A percentile compares a stretch with the other conserved stretches of the same genome.
Evolutionary conservation across 2,113 vertebrate species (phyloP).

Genomic region (Formicarius rufipectus): DNA sequence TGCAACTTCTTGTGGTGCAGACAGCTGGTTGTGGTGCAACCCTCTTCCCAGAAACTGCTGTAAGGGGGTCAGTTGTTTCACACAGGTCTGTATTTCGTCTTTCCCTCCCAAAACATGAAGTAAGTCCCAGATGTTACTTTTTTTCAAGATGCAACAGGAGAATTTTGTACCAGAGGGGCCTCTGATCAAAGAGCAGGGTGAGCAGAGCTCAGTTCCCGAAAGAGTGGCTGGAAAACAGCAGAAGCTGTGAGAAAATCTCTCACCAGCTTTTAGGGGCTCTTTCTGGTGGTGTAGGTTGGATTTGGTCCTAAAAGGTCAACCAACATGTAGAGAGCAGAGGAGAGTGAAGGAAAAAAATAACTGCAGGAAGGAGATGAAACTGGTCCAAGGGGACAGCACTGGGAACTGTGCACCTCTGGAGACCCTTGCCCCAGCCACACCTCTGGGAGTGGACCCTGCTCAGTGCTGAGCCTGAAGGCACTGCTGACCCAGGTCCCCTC

Average conservation of each 20-base stretch:
- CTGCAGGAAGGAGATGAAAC: not conserved
- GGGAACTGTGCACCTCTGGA: not conserved
- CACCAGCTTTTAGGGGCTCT: not conserved
- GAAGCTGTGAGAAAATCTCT: not conserved
- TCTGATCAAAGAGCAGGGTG: not conserved
- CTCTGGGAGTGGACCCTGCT: not conserved
- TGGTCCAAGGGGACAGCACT: not conserved
- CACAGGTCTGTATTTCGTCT: not conserved
- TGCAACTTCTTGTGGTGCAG: not conserved
- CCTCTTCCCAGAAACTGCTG: not conserved
- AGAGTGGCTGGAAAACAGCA: not conserved
- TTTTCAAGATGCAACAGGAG: not conserved
- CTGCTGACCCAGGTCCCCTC: not conserved
- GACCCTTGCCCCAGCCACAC: rapidly evolving
- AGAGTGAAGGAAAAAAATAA: not conserved
- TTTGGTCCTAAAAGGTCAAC: not conserved
- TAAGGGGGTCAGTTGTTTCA: not conserved
- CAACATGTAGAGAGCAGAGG: not conserved
- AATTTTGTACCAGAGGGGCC: not conserved
- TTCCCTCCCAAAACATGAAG: not conserved
- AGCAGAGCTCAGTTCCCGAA: not conserved
- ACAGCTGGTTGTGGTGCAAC: not conserved
- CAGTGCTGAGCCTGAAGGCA: not conserved
- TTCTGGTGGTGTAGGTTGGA: not conserved
- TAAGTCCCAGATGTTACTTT: not conserved